Percentiles rank a stretch among this genome's conserved stretches.
Evolutionary conservation across 2,113 vertebrate genomes (phyloP).

Genomic region (Cnemophilus loriae): DNA sequence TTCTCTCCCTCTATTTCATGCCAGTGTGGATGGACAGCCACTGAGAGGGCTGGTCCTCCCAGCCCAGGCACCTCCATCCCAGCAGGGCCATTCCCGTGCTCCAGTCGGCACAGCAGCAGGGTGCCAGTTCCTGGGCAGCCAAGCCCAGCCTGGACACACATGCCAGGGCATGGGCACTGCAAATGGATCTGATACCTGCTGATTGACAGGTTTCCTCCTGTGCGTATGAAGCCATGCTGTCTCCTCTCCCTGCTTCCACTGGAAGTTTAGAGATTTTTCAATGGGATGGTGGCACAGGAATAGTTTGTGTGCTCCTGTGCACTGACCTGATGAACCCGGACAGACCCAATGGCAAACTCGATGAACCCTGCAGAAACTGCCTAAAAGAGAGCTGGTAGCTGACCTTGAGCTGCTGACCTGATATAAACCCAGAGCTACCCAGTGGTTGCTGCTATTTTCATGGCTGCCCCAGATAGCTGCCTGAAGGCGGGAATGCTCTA

Average conservation of each 20-base stretch:
- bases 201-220: not conserved
- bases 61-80: rapidly evolving
- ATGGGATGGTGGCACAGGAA: not conserved
- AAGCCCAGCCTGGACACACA: rapidly evolving
- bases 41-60: not conserved
- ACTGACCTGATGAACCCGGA: not conserved
- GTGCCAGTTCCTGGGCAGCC: not conserved
- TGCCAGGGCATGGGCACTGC: not conserved
- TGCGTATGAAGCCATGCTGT: rapidly evolving
- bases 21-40: not conserved
- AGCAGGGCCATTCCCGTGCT: not conserved
- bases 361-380: not conserved
- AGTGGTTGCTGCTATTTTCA: not conserved
- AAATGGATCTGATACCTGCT: not conserved
- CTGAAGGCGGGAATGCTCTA: rapidly evolving
- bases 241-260: not conserved
- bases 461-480: not conserved
- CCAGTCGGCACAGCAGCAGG: rapidly evolving
- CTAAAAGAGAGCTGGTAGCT: not conserved
- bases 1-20: not conserved
- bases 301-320: not conserved
- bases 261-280: not conserved
- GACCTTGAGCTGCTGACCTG: not conserved
- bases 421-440: not conserved
- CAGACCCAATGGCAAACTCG: not conserved